phyloP scores from a whole-genome alignment of 1,140 invertebrate genomes.

The Augochlora pura region DNA sequence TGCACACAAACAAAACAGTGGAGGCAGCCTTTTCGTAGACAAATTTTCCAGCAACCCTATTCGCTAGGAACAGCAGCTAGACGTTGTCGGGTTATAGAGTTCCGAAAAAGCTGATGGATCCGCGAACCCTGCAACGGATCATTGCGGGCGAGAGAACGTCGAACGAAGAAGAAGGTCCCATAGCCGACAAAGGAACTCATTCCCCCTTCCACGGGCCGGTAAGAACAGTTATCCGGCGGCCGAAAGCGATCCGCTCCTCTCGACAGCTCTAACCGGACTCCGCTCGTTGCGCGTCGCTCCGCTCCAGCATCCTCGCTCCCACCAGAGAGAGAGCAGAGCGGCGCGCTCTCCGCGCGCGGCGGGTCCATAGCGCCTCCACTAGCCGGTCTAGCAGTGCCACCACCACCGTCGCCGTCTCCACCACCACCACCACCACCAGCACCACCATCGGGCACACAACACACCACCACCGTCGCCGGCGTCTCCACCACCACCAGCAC shows the following conservation, averaged over 20 bases:
- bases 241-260: slow-evolving; percentile 31
- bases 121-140: no score
- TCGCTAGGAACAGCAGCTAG: no score
- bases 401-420: not conserved
- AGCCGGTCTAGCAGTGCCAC: slow-evolving; percentile 2
- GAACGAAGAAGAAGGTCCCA: not conserved
- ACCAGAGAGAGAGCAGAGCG: slow-evolving; percentile 46
- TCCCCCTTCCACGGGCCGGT: no score
- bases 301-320: slow-evolving; percentile 60
- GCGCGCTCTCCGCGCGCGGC: slow-evolving; percentile 11
- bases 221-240: no score
- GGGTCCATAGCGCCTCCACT: slow-evolving; percentile 39
- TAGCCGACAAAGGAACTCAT: not conserved
- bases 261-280: slow-evolving; percentile 60
- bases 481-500: slow-evolving; percentile 38
- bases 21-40: no score
- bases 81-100: no score
- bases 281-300: slow-evolving; percentile 38
- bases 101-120: no score
- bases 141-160: no score
- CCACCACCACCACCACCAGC: slow-evolving; percentile 17
- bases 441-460: slow-evolving; percentile 38
- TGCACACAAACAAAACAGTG: no score
- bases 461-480: slow-evolving; percentile 39
- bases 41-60: no score